phyloP scores from a whole-genome alignment of 2,797 vertebrate genomes.

The Lepus townsendii region DNA sequence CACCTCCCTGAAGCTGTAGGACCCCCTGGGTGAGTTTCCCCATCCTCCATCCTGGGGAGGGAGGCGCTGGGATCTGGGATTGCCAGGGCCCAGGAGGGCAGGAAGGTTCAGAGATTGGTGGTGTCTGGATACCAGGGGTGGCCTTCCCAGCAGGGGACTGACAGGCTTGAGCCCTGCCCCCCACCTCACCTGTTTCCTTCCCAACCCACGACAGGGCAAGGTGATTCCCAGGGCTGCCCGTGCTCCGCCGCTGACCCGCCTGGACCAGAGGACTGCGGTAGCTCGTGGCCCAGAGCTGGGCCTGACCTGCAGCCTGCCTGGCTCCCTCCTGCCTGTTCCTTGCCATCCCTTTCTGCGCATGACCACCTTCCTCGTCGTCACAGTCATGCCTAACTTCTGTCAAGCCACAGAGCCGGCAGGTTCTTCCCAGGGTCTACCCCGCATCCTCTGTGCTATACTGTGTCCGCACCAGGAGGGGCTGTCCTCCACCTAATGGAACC shows the following conservation, averaged over 20 bases:
- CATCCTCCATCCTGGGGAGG: not conserved
- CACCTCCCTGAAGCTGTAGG: constrained; percentile 88
- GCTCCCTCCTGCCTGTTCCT: not conserved
- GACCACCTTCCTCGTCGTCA: not conserved
- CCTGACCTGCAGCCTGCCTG: not conserved
- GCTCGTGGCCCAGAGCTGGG: not conserved
- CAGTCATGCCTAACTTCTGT: not conserved
- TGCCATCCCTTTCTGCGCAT: not conserved
- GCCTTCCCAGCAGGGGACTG: not conserved
- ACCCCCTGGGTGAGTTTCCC: constrained; percentile 53
- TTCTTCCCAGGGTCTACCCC: not conserved
- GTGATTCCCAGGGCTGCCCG: not conserved
- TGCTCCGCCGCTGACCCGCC: not conserved
- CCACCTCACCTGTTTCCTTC: not conserved
- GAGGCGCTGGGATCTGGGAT: not conserved
- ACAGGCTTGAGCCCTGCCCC: not conserved
- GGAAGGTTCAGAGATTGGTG: not conserved
- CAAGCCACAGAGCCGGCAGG: not conserved
- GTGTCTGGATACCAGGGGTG: not conserved
- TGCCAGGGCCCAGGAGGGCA: not conserved
- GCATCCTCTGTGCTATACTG: not conserved
- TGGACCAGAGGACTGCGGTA: not conserved
- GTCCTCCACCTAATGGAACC: not conserved
- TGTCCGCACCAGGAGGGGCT: not conserved
- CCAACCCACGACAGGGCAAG: constrained; percentile 1